These are phyloP conservation scores for Blera fallax DNA, from an alignment of 2,888 invertebrate species.

Conservation along the genomic window DNA sequence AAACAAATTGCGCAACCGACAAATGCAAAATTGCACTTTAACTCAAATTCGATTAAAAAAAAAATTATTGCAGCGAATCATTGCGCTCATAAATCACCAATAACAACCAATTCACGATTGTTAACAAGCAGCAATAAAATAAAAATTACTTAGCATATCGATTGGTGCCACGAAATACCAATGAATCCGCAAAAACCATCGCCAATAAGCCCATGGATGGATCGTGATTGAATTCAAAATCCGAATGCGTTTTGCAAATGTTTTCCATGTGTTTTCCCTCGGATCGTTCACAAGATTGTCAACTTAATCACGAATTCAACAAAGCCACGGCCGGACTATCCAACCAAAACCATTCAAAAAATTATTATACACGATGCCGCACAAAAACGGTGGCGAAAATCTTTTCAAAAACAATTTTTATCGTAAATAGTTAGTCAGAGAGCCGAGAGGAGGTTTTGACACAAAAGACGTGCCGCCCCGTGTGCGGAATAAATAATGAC, in stretches of 20 bases:
- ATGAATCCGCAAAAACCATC: constrained; percentile 17
- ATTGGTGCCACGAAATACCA: constrained; percentile 54
- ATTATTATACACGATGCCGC: not conserved
- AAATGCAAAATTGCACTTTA: no score
- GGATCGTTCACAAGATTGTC: constrained; percentile 16
- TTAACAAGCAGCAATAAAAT: constrained; percentile 67
- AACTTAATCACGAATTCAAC: constrained; percentile 63
- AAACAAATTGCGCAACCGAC: no score
- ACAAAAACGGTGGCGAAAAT: constrained; percentile 34
- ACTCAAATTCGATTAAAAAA: no score
- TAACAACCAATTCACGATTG: constrained; percentile 59
- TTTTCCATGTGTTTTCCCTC: not conserved
- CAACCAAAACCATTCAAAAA: no score
- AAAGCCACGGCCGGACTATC: constrained; percentile 21
- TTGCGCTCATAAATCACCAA: constrained; percentile 50
- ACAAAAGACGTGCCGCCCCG: constrained; percentile 68
- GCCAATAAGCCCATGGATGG: not conserved
- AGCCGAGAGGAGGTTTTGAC: constrained; percentile 42
- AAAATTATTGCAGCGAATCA: not conserved
- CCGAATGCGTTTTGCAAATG: constrained; percentile 37
- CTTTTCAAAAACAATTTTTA: constrained; percentile 1
- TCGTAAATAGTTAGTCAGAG: constrained; percentile 5
- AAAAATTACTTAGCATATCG: constrained; percentile 69
- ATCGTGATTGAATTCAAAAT: constrained; percentile 67
- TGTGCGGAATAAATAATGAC: constrained; percentile 64